Percentiles rank a stretch among this genome's conserved stretches.
Evolutionary conservation across 1,140 invertebrate genomes (phyloP).

Genomic region (Pseudomyrmex flavicornis): DNA sequence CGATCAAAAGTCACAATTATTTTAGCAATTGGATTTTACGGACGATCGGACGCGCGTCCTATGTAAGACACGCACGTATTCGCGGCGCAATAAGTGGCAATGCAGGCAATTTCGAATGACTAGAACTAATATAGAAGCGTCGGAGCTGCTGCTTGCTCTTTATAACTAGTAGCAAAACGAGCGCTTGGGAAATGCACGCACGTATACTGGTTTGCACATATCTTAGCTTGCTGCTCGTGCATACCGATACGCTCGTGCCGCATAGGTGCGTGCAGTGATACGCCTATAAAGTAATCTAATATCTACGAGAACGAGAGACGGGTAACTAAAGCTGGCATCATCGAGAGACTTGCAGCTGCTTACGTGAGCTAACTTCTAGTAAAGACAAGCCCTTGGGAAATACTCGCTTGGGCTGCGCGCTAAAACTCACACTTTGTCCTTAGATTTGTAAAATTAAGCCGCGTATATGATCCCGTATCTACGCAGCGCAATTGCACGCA

Average conservation of each 20-base stretch:
- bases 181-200: conserved; percentile 50
- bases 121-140: conserved; percentile 61
- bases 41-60: too few relatives aligned
- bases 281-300: conserved; percentile 61
- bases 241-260: conserved; percentile 53
- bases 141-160: conserved; percentile 41
- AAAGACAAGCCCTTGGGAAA: conserved; percentile 60
- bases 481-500: conserved; percentile 17
- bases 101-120: conserved; percentile 48
- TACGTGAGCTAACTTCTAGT: conserved; percentile 58
- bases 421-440: conserved; percentile 48
- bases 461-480: not conserved
- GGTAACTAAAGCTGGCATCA: conserved; percentile 47
- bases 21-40: too few relatives aligned
- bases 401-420: conserved; percentile 20
- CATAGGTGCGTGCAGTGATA: conserved; percentile 58
- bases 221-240: conserved; percentile 49
- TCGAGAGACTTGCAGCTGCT: conserved; percentile 31
- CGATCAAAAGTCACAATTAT: too few relatives aligned
- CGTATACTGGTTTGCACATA: conserved; percentile 59
- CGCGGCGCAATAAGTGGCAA: not conserved
- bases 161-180: conserved; percentile 63
- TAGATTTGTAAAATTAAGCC: conserved; percentile 13
- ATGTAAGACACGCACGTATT: not conserved
- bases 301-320: conserved; percentile 51